These are phyloP conservation scores for Ichneumoninae sp. DNA, from an alignment of 2,888 invertebrate species.

Conservation along the genomic window DNA sequence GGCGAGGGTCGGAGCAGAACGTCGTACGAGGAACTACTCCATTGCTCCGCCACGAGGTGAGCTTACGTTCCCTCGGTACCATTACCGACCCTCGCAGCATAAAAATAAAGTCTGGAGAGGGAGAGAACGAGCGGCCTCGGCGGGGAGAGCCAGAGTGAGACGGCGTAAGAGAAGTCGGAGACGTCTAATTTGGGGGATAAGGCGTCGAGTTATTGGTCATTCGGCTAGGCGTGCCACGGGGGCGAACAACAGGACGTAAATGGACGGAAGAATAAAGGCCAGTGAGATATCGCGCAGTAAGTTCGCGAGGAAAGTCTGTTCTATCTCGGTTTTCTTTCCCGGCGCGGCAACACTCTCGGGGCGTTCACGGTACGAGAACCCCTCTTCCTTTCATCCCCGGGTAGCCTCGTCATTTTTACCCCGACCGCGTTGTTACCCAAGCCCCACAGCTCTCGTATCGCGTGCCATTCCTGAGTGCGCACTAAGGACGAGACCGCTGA, in stretches of 20 bases:
- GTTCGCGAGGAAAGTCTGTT: conserved; percentile 38
- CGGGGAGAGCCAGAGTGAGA: conserved; percentile 31
- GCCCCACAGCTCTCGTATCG: not conserved
- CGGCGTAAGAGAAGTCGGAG: conserved; percentile 56
- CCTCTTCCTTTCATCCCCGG: conserved; percentile 10
- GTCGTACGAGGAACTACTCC: conserved; percentile 71
- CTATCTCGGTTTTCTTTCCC: conserved; percentile 18
- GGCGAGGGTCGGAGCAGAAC: conserved; percentile 57
- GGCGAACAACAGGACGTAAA: conserved; percentile 72
- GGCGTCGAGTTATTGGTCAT: conserved; percentile 78
- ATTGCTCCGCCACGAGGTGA: conserved; percentile 69
- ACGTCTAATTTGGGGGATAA: conserved; percentile 79
- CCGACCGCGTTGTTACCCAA: not conserved
- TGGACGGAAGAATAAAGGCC: conserved; percentile 70
- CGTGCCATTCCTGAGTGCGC: conserved; percentile 1
- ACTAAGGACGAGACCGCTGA: not conserved
- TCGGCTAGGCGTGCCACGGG: conserved; percentile 64
- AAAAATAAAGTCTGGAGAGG: conserved; percentile 75
- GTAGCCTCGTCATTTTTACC: conserved; percentile 33
- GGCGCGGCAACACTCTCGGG: not conserved
- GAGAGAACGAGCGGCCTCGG: conserved; percentile 55
- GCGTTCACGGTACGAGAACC: not conserved
- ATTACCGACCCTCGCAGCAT: conserved; percentile 74
- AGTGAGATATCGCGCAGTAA: conserved; percentile 61
- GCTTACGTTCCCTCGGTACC: conserved; percentile 75